Evolutionary conservation across 2,113 vertebrate species (phyloP), one percentile per base, ranked within the genome.

Genomic region (Barbus barbus): DNA sequence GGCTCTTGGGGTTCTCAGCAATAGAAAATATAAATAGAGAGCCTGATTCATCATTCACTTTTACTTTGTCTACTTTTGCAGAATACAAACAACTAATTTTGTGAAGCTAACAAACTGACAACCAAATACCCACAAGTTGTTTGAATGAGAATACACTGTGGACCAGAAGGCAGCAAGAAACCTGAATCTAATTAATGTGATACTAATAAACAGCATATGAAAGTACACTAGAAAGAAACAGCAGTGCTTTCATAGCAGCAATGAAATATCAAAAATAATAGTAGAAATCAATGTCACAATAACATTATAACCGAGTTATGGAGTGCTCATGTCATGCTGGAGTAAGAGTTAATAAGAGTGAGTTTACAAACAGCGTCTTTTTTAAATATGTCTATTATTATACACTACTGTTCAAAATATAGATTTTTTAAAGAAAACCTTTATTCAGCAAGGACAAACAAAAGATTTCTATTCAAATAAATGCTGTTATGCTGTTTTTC

Each of bases 41-140:
- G 3, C 44, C 71, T 83, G 56, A 87, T 73, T 73, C 41, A 79
- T 85, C 56, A 76, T 76, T 33, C 26, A 46, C 28, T 28, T 41
- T 44, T 22, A 36, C 38, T 71, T 77, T 72, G 81, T 26, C 9
- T 87, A 26, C 78, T 77, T 75, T 76, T 58, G n/a, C 26, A 36
- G 44, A 76, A 83, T 80, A 18, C 41, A 46, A 44, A 33, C 48
- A 71, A 22, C 20, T 12, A 26, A 38, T 78, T 36, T 60, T 53
- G 28, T 61, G 33, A 72, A 56, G 48, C 28, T 33, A 53, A 63
- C 56, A 63, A 18, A 41, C 28, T 9, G 53, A 38, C 53, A 24
- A 4, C 28, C 14, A 63, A 41, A 77, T 3, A 33, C 8, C 74
- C 74, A 78, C 9, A 22, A 80, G 60, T 44, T 65, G 1, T 26